Base-by-base conservation (phyloP, 2,113 vertebrate genomes). In the Steatornis caripensis region DNA sequence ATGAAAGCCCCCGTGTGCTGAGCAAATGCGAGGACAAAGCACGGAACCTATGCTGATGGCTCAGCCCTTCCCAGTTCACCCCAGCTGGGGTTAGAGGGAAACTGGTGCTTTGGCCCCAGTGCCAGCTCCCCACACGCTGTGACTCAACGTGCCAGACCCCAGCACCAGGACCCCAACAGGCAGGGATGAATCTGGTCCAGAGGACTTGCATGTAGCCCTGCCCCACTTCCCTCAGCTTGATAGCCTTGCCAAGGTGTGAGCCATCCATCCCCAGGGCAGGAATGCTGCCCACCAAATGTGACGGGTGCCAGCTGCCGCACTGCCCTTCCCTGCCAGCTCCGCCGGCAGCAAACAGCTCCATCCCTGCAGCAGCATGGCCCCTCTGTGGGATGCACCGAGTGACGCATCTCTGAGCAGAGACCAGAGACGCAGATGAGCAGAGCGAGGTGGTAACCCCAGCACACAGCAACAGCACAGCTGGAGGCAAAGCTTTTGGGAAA, bases 1-100 rank as follows among this genome's bases (percentile, higher is more conserved):
- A 43, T 2, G 1, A 89, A 55, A 84, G 5, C 12, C 23, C 32
- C 45, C 0, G 0, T 21, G 39, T 39, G 48, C 45, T 78, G 57
- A 69, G 65, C 65, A 43, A 24, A 68, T 0, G 1, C 7, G 5
- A 77, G 41, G 46, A 81, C 19, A 84, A 41, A 41, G 49, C 43
- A 86, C 19, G 58, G 32, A 32, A 80, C 30, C 22, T 0, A 0
- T 69, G 69, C 45, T 27, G 49, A n/a, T 1, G 23, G 80, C 34
- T 65, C 64, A 78, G 49, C 60, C 18, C 39, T 64, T 8, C 68
- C 18, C 81, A 77, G 39, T 4, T 77, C 60, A 84, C 48, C 54
- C 60, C 34, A 66, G 18, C 10, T 23, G 4, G 26, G 11, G 30
- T 26, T 46, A 83, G 54, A 41, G 4, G 41, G 12, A 48, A 74